Evolutionary conservation across 2,797 vertebrate genomes (phyloP), one percentile per base, ranked within the genome.

Genomic region (Zenarchopterus dispar): DNA sequence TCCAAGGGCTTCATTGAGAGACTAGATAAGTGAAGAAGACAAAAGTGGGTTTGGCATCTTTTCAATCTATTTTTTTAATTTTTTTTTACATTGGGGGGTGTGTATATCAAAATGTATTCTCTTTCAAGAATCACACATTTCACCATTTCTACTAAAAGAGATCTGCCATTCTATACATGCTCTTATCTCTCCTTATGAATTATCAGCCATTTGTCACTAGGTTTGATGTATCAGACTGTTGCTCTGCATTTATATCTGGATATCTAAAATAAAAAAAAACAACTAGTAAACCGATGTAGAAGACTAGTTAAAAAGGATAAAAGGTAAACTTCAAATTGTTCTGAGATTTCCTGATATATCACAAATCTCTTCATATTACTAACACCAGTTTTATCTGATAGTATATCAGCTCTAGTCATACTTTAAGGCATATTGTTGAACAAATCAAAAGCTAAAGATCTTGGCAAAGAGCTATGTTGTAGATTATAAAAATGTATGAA

Each of bases 1-100:
- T 84, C 67, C 75, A 62, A 83, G 82, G 77, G 79, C 70, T 86
- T 78, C 84, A 76, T 77, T 71, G 79, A 83, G 81, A 81, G 74
- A 75, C 55, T 28, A 13, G 8, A 72, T 73, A 57, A 62, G 68
- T 80, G 74, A 62, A 69, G 60, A 22, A 73, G 58, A 57, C 46
- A 77, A 50, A 75, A 64, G 69, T 51, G 69, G 74, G 77, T 82
- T 50, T 65, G 58, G 55, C 56, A 65, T 75, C 55, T 74, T 76
- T 88, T 82, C 62, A 78, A 61, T 80, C 66, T 13, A 39, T 4
- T 15, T 39, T 39, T 39, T 15, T 39, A 31, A 31, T n/a, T 26
- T 26, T 28, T 28, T 28, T 28, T 28, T 15, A 39, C 36, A 39
- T 39, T 8, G 16, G 36, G 16, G 36, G 13, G 36, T 31, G 9